Base-by-base conservation (phyloP, 92 coral and sea anemone species). In the Muricea muricata region DNA sequence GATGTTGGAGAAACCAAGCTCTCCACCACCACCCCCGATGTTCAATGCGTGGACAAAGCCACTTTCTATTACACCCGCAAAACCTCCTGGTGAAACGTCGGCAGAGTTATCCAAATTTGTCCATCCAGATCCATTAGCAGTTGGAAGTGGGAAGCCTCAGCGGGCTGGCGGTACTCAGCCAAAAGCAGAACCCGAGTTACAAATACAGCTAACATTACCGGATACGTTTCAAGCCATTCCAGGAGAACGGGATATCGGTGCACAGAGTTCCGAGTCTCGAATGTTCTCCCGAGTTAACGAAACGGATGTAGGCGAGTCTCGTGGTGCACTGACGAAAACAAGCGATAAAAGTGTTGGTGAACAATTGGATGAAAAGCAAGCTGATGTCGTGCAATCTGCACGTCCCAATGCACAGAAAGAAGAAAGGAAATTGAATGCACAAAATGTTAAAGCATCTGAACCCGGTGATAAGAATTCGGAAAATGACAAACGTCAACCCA, bases 21-120 rank as follows among this genome's bases (percentile, higher is more conserved):
- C 98, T 7, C 97, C 97, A 25, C 94, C 97, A 45, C 91, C 93
- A 5, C 90, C 94, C 28, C 96, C 93, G 11, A 92, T 93, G 56
- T 97, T 93, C 48, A 97, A 97, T 89, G 99, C 99, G 0, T 97
- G 99, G 99, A 92, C 93, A 65, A 92, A 94, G 75, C 99, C 99
- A 21, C 93, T 97, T 60, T 81, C 93, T 39, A 89, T 97, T 31
- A 93, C 94, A 23, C 97, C 99, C 15, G 98, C 99, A 28, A 93
- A 93, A 55, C 93, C 93, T 41, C 99, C 92, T 40, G 88, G 86
- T 20, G 87, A 80, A 17, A 29, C 91, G 4, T 56, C 94, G 30
- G 88, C 77, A 10, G 79, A 89, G 76, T 80, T 93, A 34, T 56
- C 95, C 2, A 88, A 88, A 91, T n/a, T 5, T 30, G 2, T 48